Conservation (phyloP, 2,113 vertebrate species). For the Australoheros scitulus region DNA sequence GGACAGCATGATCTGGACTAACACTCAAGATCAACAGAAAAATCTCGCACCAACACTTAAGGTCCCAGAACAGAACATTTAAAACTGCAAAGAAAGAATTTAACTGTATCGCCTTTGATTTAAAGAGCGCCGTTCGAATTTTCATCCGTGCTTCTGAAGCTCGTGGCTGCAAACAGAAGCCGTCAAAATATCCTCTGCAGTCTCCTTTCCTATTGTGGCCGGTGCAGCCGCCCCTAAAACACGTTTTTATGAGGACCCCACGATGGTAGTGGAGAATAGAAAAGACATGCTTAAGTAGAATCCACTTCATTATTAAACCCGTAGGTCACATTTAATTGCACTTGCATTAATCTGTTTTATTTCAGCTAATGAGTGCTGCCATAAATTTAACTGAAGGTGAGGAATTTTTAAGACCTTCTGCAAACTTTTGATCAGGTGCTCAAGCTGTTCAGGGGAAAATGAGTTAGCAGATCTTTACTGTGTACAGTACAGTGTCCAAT, state of each 20-base stretch:
- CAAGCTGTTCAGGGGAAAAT: slow-evolving; percentile 64
- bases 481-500: slow-evolving; percentile 83
- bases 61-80: slow-evolving; percentile 44
- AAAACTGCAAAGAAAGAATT: slow-evolving; percentile 18
- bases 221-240: slow-evolving; percentile 47
- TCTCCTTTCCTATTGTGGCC: slow-evolving; percentile 39
- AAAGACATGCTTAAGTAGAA: slow-evolving; percentile 72
- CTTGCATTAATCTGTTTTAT: slow-evolving; percentile 84
- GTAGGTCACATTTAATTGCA: slow-evolving; percentile 82
- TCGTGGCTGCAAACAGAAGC: slow-evolving; percentile 20
- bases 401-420: slow-evolving; percentile 83
- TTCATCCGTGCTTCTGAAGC: background rate
- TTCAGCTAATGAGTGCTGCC: slow-evolving; percentile 82
- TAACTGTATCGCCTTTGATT: slow-evolving; percentile 1
- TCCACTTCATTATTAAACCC: slow-evolving; percentile 72
- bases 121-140: background rate
- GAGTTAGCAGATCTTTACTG: slow-evolving; percentile 77
- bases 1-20: slow-evolving; percentile 76
- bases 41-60: slow-evolving; percentile 68
- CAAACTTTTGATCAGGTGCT: slow-evolving; percentile 84
- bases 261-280: slow-evolving; percentile 56
- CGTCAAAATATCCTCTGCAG: slow-evolving; percentile 24
- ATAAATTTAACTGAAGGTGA: slow-evolving; percentile 83
- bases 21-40: slow-evolving; percentile 74
- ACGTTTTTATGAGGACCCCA: slow-evolving; percentile 59